These are phyloP conservation scores for Stenurella melanura DNA, from an alignment of 2,888 invertebrate species.

Conservation along the genomic window DNA sequence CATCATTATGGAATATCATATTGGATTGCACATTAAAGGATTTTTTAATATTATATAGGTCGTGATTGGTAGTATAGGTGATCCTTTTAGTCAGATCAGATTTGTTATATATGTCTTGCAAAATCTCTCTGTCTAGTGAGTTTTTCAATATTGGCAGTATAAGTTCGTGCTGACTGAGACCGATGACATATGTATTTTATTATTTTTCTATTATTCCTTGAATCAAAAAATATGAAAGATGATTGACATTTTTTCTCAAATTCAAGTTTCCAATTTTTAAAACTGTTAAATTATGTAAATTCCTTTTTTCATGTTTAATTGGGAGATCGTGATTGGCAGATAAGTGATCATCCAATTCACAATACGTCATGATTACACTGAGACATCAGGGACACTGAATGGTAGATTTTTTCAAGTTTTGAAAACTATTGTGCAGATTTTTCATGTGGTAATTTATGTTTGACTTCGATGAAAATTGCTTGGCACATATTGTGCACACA, in stretches of 20 bases:
- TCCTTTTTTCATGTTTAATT: not conserved
- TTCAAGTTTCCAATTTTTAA: not conserved
- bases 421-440: not conserved
- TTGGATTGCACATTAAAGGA: too few species aligned
- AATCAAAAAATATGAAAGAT: not conserved
- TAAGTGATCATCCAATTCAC: not conserved
- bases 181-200: too few species aligned
- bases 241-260: not conserved
- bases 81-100: slow-evolving; percentile 2
- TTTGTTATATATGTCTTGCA: too few species aligned
- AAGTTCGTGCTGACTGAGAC: too few species aligned
- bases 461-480: not conserved
- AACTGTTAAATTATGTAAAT: not conserved
- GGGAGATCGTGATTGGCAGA: not conserved
- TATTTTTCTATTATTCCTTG: not conserved
- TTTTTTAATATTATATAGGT: too few species aligned
- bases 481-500: not conserved
- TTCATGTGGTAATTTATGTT: not conserved
- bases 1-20: too few species aligned
- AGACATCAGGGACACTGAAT: not conserved
- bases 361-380: too few species aligned
- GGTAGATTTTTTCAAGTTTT: not conserved
- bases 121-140: not conserved
- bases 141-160: not conserved
- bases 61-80: slow-evolving; percentile 23